Conservation (phyloP, 2,797 vertebrate genomes). For the Passerculus sandwichensis region DNA sequence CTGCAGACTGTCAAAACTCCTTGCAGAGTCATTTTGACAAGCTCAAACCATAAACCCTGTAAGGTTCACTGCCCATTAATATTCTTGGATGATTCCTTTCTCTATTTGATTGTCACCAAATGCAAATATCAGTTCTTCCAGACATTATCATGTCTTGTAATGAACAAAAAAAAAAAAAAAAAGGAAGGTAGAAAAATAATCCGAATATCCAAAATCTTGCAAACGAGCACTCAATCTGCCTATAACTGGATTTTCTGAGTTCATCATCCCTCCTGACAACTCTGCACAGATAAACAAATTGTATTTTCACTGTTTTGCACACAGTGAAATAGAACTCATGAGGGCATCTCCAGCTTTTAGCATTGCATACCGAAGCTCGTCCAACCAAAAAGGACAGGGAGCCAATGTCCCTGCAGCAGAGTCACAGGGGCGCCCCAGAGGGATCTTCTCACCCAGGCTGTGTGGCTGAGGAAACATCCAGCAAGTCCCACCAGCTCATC, state of each 20-base stretch:
- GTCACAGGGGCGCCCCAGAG: rapidly evolving
- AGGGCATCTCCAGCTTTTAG: neutral
- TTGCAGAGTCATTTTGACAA: slow-evolving; percentile 23
- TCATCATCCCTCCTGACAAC: neutral
- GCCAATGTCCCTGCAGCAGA: neutral
- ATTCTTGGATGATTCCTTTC: neutral
- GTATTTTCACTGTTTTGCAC: neutral
- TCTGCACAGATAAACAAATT: neutral
- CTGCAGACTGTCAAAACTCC: slow-evolving; percentile 25
- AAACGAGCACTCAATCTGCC: neutral
- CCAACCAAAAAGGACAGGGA: neutral
- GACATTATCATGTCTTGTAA: neutral
- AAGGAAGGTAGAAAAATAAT: neutral
- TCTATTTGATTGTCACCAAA: slow-evolving; percentile 49
- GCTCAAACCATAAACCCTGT: slow-evolving; percentile 4
- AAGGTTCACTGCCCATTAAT: slow-evolving; percentile 19
- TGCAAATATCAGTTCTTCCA: slow-evolving; percentile 37
- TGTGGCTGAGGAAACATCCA: neutral
- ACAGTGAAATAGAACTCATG: neutral
- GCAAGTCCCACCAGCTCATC: neutral
- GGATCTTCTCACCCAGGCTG: neutral
- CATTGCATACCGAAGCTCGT: neutral
- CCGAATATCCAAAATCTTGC: neutral
- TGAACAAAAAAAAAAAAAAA: neutral
- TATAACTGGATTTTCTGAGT: neutral